Evolutionary conservation across 2,113 vertebrate genomes (phyloP), one percentile per base, ranked within the genome.

Genomic region (Rhinolophus ferrumequinum): DNA sequence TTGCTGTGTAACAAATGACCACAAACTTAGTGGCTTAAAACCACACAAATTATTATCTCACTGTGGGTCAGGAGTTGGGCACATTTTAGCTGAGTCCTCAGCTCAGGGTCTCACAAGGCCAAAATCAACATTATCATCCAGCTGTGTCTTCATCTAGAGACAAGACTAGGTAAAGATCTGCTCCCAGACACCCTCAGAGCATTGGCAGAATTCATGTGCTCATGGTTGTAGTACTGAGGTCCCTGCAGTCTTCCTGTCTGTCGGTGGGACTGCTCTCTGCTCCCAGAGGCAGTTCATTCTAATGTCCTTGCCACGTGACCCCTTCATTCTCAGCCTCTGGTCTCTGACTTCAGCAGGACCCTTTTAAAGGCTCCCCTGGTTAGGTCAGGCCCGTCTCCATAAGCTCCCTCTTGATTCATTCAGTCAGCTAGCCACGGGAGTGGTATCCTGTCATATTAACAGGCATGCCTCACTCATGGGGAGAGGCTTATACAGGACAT

Each of bases 151-250:
- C 47, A 64, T 35, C 72, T 35, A 9, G 54, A 66, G 16, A 58
- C 21, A 35, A 41, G 1, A 7, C 9, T 11, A 70, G 54, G 52
- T n/a, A 85, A 69, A 30, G 52, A 41, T 19, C 35, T 18, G 30
- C 50, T 62, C 54, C 26, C 35, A 62, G 28, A 56, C 22, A 9
- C 54, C 24, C 41, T 92, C 4, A 22, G 21, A 62, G 24, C 4
- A 0, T 50, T 26, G 19, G 30, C 77, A 77, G 69, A 70, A 50
- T 47, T 44, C 35, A 28, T 81, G 6, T 60, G 52, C 44, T 69
- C 0, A 0, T 52, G 62, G 11, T 24, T 26, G 13, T 13, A 38
- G 22, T 6, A 16, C 76, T 14, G 60, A 44, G n/a, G 26, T 35
- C n/a, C 69, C 62, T 33, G 19, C 18, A 22, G 72, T 33, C 86